Percentiles rank a stretch among this genome's conserved stretches.
These are phyloP conservation scores for Hyles vespertilio DNA, from an alignment of 1,140 invertebrate species.

Conservation along the genomic window DNA sequence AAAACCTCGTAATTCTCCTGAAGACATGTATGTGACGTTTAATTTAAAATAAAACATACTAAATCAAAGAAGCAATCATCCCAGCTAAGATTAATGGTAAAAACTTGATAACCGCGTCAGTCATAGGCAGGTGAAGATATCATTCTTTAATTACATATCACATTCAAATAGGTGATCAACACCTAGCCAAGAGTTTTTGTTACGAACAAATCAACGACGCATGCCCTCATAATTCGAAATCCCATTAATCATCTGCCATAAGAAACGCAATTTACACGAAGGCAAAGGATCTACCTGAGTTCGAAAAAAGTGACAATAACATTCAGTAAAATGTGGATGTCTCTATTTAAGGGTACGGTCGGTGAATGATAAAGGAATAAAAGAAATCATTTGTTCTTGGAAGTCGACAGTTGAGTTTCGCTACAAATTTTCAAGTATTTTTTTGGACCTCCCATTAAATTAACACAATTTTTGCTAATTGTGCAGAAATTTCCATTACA, in stretches of 20 bases:
- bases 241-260: slow-evolving; percentile 56
- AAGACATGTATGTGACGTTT: too few species aligned
- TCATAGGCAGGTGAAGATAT: slow-evolving; percentile 7
- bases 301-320: slow-evolving; percentile 58
- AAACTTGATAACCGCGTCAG: slow-evolving; percentile 11
- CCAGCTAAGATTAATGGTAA: too few species aligned
- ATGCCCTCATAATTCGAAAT: slow-evolving; percentile 43
- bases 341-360: slow-evolving; percentile 56
- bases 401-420: slow-evolving; percentile 14
- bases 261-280: slow-evolving; percentile 44
- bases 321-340: slow-evolving; percentile 53
- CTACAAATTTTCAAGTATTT: too few species aligned
- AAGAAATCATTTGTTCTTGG: slow-evolving; percentile 51
- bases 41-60: too few species aligned
- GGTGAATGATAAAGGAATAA: slow-evolving; percentile 29
- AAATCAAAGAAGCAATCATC: background rate
- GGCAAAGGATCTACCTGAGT: slow-evolving; percentile 24
- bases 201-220: slow-evolving; percentile 30
- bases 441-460: too few species aligned
- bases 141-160: slow-evolving; percentile 11
- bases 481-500: too few species aligned
- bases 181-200: slow-evolving; percentile 31
- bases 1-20: too few species aligned
- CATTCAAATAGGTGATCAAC: slow-evolving; percentile 42
- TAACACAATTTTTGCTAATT: too few species aligned